Percentiles rank a stretch among this genome's conserved stretches.
phyloP scores from a whole-genome alignment of 2,888 invertebrate species.

The Escarpia spicata region DNA sequence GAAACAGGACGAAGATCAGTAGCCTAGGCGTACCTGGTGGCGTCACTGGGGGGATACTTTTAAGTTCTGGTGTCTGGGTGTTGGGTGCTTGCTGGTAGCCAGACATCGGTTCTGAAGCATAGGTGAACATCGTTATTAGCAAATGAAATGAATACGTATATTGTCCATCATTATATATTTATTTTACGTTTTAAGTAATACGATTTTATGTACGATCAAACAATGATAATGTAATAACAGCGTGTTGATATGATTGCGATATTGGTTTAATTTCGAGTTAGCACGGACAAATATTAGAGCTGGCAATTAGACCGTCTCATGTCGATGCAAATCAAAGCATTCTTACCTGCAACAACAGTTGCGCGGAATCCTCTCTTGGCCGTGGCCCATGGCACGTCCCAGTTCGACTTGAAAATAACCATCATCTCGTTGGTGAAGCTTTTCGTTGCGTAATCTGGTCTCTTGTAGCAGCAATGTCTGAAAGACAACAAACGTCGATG shows the following conservation, averaged over 20 bases:
- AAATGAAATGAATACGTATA: not conserved
- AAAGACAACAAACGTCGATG: not conserved
- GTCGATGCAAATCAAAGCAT: not conserved
- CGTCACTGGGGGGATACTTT: not conserved
- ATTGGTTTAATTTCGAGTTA: not conserved
- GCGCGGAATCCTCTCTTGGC: conserved; percentile 35
- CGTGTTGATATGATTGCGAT: not conserved
- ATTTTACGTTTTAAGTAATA: too few species aligned
- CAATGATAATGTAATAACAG: not conserved
- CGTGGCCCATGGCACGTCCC: not conserved
- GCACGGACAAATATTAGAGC: not conserved
- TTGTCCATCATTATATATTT: too few species aligned
- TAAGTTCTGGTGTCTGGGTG: not conserved
- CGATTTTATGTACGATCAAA: not conserved
- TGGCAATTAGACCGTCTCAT: not conserved
- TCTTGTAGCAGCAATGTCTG: conserved; percentile 41
- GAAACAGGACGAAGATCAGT: not conserved
- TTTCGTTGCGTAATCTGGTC: conserved; percentile 26
- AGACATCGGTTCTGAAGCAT: not conserved
- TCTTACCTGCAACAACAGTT: not conserved
- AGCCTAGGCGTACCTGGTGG: too few species aligned
- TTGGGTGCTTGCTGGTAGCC: not conserved
- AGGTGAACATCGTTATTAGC: not conserved
- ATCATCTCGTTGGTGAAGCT: conserved; percentile 38
- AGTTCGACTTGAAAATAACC: conserved; percentile 41